phyloP scores from a whole-genome alignment of 2,888 invertebrate genomes.

The Digitonthophagus gazella region DNA sequence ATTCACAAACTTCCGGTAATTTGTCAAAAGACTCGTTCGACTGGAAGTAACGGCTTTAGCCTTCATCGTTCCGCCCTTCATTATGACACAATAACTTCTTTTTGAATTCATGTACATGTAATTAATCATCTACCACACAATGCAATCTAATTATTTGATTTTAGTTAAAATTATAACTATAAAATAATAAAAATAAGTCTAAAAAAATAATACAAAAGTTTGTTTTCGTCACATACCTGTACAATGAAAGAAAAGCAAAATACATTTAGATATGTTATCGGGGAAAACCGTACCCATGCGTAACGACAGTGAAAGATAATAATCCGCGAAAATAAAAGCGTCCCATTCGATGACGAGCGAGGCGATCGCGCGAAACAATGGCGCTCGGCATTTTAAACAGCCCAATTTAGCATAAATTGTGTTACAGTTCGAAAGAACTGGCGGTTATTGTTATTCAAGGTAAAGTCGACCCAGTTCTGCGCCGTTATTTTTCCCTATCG shows the following conservation, averaged over 20 bases:
- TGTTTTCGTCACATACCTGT: conserved; percentile 6
- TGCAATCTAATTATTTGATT: background rate
- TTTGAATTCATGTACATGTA: no score
- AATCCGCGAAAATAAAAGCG: background rate
- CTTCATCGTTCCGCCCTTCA: background rate
- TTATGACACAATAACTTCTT: background rate
- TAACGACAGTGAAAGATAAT: background rate
- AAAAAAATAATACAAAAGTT: no score
- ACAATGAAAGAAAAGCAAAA: conserved; percentile 5
- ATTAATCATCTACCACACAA: no score
- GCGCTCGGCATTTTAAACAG: conserved; percentile 25
- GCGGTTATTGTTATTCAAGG: conserved; percentile 50
- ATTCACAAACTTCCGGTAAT: background rate
- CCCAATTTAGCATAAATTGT: conserved; percentile 32
- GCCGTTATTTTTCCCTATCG: conserved; percentile 1
- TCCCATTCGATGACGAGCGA: background rate
- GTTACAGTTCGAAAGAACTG: conserved; percentile 44
- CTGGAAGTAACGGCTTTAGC: background rate
- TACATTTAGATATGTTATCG: conserved; percentile 11
- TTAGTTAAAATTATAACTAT: background rate
- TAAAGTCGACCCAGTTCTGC: conserved; percentile 45
- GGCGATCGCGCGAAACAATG: conserved; percentile 4
- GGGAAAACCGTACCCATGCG: background rate
- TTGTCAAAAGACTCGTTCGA: background rate
- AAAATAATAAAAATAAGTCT: no score